phyloP scores from a whole-genome alignment of 2,797 vertebrate genomes.

The Erethizon dorsatum region DNA sequence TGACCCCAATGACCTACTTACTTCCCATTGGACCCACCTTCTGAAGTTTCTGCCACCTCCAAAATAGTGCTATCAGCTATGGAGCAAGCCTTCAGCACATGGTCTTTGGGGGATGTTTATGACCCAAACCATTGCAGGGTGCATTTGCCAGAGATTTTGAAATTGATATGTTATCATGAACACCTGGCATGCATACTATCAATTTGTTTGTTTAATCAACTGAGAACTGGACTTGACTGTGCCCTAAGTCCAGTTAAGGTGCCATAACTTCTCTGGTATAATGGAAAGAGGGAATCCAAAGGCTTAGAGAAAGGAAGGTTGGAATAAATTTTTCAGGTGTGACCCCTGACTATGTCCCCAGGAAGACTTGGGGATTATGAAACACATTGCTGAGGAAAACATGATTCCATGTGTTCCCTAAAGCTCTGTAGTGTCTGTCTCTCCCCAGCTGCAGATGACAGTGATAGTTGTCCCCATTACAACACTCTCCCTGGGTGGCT shows the following conservation, averaged over 20 bases:
- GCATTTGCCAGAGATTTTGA: background rate
- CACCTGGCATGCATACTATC: background rate
- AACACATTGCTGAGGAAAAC: background rate
- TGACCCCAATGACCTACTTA: background rate
- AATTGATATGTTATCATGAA: background rate
- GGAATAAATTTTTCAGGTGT: background rate
- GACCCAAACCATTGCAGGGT: background rate
- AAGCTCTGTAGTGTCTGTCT: background rate
- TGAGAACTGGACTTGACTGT: background rate
- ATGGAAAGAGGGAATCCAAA: background rate
- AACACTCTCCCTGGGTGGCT: background rate
- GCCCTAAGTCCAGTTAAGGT: background rate
- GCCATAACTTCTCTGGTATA: background rate
- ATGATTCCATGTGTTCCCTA: background rate
- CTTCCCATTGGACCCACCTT: background rate
- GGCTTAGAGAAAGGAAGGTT: background rate
- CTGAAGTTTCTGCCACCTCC: background rate
- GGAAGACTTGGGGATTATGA: background rate
- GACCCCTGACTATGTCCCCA: background rate
- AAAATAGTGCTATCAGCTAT: background rate
- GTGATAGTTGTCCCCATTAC: background rate
- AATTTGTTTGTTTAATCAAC: slow-evolving; percentile 10
- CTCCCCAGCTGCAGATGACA: background rate
- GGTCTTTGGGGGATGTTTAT: background rate
- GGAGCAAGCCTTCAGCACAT: background rate